Conservation (phyloP, 1,140 invertebrate species). For the Batillaria attramentaria region DNA sequence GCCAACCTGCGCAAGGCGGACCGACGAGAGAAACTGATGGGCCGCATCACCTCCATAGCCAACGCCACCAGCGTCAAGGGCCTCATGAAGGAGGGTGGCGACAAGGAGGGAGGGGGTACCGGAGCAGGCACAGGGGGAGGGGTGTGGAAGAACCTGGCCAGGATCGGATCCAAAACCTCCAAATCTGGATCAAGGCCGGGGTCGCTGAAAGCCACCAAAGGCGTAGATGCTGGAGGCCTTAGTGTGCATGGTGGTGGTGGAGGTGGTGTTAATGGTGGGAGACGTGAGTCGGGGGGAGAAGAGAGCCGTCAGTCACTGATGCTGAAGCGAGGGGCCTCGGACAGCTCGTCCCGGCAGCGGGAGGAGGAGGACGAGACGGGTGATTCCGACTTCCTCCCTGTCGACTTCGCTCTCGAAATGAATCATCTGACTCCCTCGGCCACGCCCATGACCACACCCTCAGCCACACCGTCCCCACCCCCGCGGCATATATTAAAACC, state of each 20-base stretch:
- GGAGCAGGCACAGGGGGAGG: conserved; percentile 10
- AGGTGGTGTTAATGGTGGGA: not conserved
- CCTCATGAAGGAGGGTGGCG: conserved; percentile 22
- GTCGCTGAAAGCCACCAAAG: conserved; percentile 42
- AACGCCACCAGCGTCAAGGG: conserved; percentile 34
- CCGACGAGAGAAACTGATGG: conserved; percentile 59
- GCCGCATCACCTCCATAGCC: conserved; percentile 53
- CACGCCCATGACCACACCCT: conserved; percentile 13
- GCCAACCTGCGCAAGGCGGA: conserved; percentile 62
- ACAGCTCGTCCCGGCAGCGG: not conserved
- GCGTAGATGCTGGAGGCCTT: not conserved
- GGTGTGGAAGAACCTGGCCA: too few species aligned
- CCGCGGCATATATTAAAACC: conserved; percentile 4
- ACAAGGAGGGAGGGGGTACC: conserved; percentile 29
- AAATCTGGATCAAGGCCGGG: conserved; percentile 30
- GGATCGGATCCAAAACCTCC: conserved; percentile 41
- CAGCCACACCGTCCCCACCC: conserved; percentile 3
- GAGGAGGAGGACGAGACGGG: conserved; percentile 20
- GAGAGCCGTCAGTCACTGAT: not conserved
- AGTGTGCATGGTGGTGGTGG: too few species aligned
- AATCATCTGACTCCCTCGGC: conserved; percentile 17
- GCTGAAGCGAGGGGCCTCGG: conserved; percentile 2
- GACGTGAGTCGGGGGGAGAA: not conserved
- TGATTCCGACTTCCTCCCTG: conserved; percentile 9
- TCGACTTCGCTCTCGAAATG: conserved; percentile 29